phyloP scores from a whole-genome alignment of 2,888 invertebrate species.

The Laspeyria flexula region DNA sequence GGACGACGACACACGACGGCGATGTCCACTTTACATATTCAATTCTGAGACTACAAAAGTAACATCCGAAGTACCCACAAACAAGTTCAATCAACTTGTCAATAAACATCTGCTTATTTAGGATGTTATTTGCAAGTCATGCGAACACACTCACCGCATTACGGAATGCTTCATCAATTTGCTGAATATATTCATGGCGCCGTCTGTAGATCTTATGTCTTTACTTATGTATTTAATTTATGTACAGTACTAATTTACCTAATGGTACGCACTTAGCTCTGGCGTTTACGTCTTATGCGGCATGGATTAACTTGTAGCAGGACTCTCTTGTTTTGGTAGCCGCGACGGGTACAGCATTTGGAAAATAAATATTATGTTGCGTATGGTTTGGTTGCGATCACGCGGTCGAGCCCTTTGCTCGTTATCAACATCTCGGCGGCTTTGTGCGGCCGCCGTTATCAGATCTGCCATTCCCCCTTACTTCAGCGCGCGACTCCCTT shows the following conservation, averaged over 20 bases:
- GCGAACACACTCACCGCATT: slow-evolving; percentile 43
- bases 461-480: slow-evolving; percentile 67
- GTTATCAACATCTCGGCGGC: slow-evolving; percentile 72
- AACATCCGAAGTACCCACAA: slow-evolving; percentile 44
- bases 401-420: slow-evolving; percentile 52
- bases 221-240: slow-evolving; percentile 18
- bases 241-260: slow-evolving; percentile 12
- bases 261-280: slow-evolving; percentile 10
- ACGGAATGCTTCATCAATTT: slow-evolving; percentile 45
- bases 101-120: slow-evolving; percentile 73
- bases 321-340: slow-evolving; percentile 12
- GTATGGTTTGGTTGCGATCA: slow-evolving; percentile 63
- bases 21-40: slow-evolving; percentile 64
- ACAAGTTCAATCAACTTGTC: slow-evolving; percentile 70
- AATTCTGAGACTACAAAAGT: slow-evolving; percentile 54
- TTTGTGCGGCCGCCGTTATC: slow-evolving; percentile 72
- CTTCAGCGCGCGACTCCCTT: slow-evolving; percentile 59
- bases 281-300: slow-evolving; percentile 12
- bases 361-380: slow-evolving; percentile 58
- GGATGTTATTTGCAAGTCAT: slow-evolving; percentile 73
- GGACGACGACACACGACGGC: slow-evolving; percentile 42
- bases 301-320: slow-evolving; percentile 17
- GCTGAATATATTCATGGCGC: slow-evolving; percentile 48
- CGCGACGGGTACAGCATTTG: slow-evolving; percentile 38
- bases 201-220: slow-evolving; percentile 26